These are phyloP conservation scores for Hetaerina titia DNA, from an alignment of 2,888 invertebrate species.

Conservation along the genomic window DNA sequence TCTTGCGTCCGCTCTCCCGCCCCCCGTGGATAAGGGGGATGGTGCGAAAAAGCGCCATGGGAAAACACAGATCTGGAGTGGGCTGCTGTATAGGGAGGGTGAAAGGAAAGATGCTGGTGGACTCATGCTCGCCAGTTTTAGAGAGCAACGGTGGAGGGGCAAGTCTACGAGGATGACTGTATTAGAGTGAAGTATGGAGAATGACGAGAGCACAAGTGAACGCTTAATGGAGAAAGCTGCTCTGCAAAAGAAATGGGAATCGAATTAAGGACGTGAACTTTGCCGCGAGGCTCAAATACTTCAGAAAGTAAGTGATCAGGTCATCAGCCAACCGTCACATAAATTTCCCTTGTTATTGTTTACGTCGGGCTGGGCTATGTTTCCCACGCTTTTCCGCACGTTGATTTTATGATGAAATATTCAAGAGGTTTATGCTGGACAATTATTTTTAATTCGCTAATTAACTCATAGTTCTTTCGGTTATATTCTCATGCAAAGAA, in stretches of 20 bases:
- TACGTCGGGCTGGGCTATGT: neutral
- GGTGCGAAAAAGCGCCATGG: neutral
- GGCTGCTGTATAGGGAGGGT: neutral
- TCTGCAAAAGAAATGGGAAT: neutral
- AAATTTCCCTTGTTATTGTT: too few species aligned
- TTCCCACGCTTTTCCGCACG: neutral
- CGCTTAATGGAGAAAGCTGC: neutral
- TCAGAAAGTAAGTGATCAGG: neutral
- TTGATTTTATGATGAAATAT: neutral
- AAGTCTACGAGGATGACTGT: neutral
- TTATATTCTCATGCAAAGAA: neutral
- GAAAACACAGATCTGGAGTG: neutral
- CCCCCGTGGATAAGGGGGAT: neutral
- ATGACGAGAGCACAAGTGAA: neutral
- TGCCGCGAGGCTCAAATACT: neutral
- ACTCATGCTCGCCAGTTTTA: neutral
- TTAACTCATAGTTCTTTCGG: neutral
- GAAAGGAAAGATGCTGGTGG: neutral
- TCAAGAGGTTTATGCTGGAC: too few species aligned
- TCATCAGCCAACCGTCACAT: neutral
- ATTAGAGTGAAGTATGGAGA: neutral
- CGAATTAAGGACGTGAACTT: neutral
- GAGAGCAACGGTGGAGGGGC: neutral
- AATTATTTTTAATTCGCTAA: too few species aligned
- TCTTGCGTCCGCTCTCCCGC: neutral